Base-by-base conservation (phyloP, 2,888 invertebrate genomes). In the Tromatobia lineatoria region DNA sequence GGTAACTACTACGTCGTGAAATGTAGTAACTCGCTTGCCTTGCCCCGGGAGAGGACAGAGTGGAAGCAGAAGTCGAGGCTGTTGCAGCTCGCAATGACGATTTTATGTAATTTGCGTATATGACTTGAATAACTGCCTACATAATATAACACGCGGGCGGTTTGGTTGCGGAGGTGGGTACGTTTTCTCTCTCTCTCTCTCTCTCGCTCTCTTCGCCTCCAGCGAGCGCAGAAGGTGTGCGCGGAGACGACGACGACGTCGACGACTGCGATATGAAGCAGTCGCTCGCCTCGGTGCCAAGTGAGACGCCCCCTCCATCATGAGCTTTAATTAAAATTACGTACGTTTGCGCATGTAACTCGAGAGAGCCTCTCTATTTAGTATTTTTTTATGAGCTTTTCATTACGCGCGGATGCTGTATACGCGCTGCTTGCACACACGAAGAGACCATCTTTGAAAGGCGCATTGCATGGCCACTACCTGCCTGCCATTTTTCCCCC, bases 281-380 rank as follows among this genome's bases (percentile, higher is more conserved):
- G 74, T 54, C 8, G 23, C 54, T 20, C 25, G 57, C 57, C 25
- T 23, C 23, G 57, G 57, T 25, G 57, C 57, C 57, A 57, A 57
- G 57, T 57, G 57, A 57, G 57, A 52, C 34, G 82, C 83, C 77
- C 91, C 88, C 88, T 91, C 88, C 90, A 88, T 90, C 90, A 88
- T 89, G 89, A 87, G 90, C 90, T 93, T 93, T 93, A 93, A 93
- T 93, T 93, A 93, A 93, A 93, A 93, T 93, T 93, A 93, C 92
- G 91, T 91, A 91, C 90, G 89, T 92, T 91, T 90, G 90, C 90
- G 89, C 88, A 88, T 89, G 89, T 91, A 89, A 90, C 89, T 85
- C 87, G 89, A 87, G 82, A 64, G 79, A 85, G 82, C 85, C 85
- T 90, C 86, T 90, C 88, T 90, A 88, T 91, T 90, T 90, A 90